A percentile compares a stretch with the other conserved stretches of the same genome.
Evolutionary conservation across 1,140 invertebrate genomes (phyloP).

Genomic region (Calliphora vicina): DNA sequence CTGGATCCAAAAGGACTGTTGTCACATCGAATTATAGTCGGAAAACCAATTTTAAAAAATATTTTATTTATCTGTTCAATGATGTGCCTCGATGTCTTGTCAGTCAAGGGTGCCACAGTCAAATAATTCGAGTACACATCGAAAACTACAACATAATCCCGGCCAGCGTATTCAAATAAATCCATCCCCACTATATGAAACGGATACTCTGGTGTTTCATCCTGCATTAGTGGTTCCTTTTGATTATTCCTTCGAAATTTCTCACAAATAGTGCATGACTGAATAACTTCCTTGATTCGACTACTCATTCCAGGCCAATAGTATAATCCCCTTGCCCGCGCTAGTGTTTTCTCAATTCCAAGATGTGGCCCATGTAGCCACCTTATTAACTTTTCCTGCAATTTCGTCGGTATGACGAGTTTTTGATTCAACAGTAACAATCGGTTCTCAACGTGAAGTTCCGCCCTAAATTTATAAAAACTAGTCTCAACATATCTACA

Average conservation of each 20-base stretch:
- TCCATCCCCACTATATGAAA: constrained; percentile 23
- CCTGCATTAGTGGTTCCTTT: constrained; percentile 25
- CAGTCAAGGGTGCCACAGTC: neutral
- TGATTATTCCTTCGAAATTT: constrained; percentile 39
- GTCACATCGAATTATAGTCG: neutral
- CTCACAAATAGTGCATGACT: constrained; percentile 38
- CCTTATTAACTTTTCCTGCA: constrained; percentile 1
- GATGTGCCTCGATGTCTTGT: neutral
- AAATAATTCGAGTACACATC: constrained; percentile 22
- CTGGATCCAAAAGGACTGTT: constrained; percentile 19
- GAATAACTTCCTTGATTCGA: constrained; percentile 24
- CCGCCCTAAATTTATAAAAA: constrained; percentile 19
- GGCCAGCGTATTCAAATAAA: constrained; percentile 34
- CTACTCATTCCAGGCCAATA: constrained; percentile 35
- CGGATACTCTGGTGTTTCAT: constrained; percentile 4
- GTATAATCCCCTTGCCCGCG: constrained; percentile 26
- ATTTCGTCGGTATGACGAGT: constrained; percentile 19
- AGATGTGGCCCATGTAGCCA: constrained; percentile 33
- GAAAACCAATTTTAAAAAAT: too few relatives aligned
- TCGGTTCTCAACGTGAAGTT: constrained; percentile 38
- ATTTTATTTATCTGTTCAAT: too few relatives aligned
- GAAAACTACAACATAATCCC: neutral
- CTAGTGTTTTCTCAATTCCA: constrained; percentile 29
- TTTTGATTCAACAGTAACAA: constrained; percentile 35
- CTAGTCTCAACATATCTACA: neutral